Evolutionary conservation across 2,797 vertebrate genomes (phyloP), one percentile per base, ranked within the genome.

Genomic region (Prionace glauca): DNA sequence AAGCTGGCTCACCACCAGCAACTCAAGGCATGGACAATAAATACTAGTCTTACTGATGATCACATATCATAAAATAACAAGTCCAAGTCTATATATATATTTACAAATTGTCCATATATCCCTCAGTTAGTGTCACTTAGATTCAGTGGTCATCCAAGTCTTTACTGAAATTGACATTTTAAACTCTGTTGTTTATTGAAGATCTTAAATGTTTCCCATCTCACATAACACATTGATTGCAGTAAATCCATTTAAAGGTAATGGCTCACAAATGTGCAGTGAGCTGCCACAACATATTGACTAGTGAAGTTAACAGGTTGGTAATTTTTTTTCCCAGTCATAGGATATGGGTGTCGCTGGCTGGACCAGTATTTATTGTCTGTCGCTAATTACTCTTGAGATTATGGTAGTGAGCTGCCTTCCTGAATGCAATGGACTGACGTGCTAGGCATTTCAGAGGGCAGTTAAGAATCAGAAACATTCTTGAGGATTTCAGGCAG

Each of bases 181-280:
- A 67, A 41, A 18, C 36, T 93, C n/a, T n/a, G 41, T 56, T 72
- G 71, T 20, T 71, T 14, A 77, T 95, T 95, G 77, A 74, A 45
- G 71, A 45, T 95, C 32, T 29, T 95, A 77, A 95, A 77, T 56
- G 29, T 56, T 29, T 60, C 93, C 45, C 69, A 77, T 77, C 41
- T 50, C 45, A 71, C 50, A 69, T 77, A 41, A 95, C 93, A 95
- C 71, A 95, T 60, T 77, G 93, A 95, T 95, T 95, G 71, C 24
- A 77, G 71, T 20, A 32, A 77, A 95, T 95, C 71, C 10, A 77
- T 77, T 95, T 72, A 26, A 95, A 95, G 45, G 14, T 95, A 77
- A 95, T 95, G 93, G 93, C 93, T 95, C 93, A 77, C 45, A 95
- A 95, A n/a, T 72, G 71, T 29, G 71, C 71, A 50, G 50, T 32